Base-by-base conservation (phyloP, 2,113 vertebrate genomes). In the Neogale vison region DNA sequence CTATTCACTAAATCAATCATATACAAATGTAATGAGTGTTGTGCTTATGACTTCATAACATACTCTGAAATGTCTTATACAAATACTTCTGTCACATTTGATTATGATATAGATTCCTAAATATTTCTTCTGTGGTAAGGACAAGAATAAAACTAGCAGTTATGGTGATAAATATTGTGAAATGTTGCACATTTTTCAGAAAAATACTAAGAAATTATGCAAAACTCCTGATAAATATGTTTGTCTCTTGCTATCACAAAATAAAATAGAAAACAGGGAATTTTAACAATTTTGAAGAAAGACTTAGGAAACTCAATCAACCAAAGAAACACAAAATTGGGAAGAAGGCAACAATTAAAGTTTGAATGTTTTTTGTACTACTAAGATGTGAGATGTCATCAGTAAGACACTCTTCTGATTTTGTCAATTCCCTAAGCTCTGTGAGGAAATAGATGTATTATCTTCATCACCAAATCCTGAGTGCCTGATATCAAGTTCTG, bases 1-100 rank as follows among this genome's bases (percentile, higher is more conserved):
- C 45, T 89, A 95, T 96, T 95, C 47, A 77, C 21, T 76, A 42
- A 92, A 94, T 89, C 94, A 74, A 69, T 81, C 29, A 88, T 74
- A 61, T 45, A 76, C 34, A 95, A 85, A 89, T 15, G 13, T 71
- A 96, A 97, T 36, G 6, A 96, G 15, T 72, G 23, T 4, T 69
- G 0, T 31, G 17, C 34, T 97, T 93, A 39, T 87, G 17, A 9
- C 15, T 95, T 96, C 26, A 88, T 63, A 79, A 39, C 3, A 12
- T 36, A 90, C 23, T 79, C 14, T 50, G n/a, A 94, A 94, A 86
- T 61, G 63, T 90, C 39, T 79, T 79, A 79, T 23, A 71, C 17
- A 86, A 93, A 63, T 55, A 79, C 80, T 80, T 86, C 61, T 90
- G 55, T 24, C 71, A 63, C 34, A 84, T 55, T 86, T 82, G 29